Percentiles rank a stretch among this genome's conserved stretches.
Evolutionary conservation across 2,797 vertebrate genomes (phyloP).

Genomic region (Brachymystax lenok): DNA sequence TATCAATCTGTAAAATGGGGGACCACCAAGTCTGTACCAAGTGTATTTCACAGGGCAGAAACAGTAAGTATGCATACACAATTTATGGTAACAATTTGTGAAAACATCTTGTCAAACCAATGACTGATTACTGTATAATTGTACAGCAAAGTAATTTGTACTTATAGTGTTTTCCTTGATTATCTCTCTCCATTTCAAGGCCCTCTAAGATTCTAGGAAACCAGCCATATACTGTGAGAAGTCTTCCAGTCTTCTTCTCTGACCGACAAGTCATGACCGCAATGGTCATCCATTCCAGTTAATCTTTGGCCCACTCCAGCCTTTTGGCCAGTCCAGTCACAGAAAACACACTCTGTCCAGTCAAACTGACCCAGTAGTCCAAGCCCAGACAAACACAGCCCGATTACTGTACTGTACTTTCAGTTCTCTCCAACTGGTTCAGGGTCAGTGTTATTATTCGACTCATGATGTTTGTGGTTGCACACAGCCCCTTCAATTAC

Average conservation of each 20-base stretch:
- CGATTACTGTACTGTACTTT: background rate
- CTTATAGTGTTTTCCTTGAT: slow-evolving; percentile 6
- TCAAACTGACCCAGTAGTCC: slow-evolving; percentile 53
- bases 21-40: background rate
- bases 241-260: slow-evolving; percentile 21
- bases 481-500: slow-evolving; percentile 10
- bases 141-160: background rate
- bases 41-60: background rate
- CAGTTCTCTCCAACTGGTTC: background rate
- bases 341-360: slow-evolving; percentile 26
- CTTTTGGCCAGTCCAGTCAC: background rate
- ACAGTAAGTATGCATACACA: background rate
- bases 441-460: background rate
- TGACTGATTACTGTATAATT: background rate
- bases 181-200: background rate
- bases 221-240: background rate
- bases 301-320: slow-evolving; percentile 5
- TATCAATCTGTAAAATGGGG: background rate
- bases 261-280: slow-evolving; percentile 34
- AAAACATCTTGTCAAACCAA: background rate
- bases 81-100: background rate
- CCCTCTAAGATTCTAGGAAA: background rate
- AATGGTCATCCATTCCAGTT: slow-evolving; percentile 23
- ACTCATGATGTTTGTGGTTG: background rate
- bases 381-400: slow-evolving; percentile 36